phyloP scores from a whole-genome alignment of 2,113 vertebrate genomes.

The Tricholaema leucomelas region DNA sequence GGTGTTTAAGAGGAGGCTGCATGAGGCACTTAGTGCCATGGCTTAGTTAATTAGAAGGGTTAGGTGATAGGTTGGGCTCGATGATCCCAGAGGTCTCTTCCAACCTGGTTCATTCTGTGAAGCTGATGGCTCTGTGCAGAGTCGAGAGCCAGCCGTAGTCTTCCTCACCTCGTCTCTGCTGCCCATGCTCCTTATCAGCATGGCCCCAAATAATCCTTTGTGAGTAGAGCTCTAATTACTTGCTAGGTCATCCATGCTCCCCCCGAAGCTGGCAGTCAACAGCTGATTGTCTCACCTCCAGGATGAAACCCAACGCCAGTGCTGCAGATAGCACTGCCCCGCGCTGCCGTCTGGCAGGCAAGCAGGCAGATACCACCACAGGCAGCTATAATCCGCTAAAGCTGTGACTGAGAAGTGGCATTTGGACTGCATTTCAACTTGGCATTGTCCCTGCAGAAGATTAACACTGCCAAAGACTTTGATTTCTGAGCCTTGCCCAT shows the following conservation, averaged over 20 bases:
- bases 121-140: not conserved
- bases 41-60: too few species aligned
- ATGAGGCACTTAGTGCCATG: too few species aligned
- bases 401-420: slow-evolving; percentile 82
- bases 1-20: too few species aligned
- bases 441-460: slow-evolving; percentile 74
- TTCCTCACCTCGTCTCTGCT: not conserved
- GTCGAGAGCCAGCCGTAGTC: not conserved
- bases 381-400: slow-evolving; percentile 80
- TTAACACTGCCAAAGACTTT: slow-evolving; percentile 68
- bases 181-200: not conserved
- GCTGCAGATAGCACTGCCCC: slow-evolving; percentile 78
- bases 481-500: slow-evolving; percentile 68
- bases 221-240: slow-evolving; percentile 59
- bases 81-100: too few species aligned
- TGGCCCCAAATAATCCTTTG: slow-evolving; percentile 48
- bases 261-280: slow-evolving; percentile 72
- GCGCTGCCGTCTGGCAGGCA: slow-evolving; percentile 70
- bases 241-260: slow-evolving; percentile 67
- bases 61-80: too few species aligned
- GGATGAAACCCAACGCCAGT: slow-evolving; percentile 74
- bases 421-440: slow-evolving; percentile 84
- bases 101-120: too few species aligned
- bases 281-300: slow-evolving; percentile 78
- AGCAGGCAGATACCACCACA: slow-evolving; percentile 74